phyloP scores from a whole-genome alignment of 1,140 invertebrate species.

The Penaeus vannamei region DNA sequence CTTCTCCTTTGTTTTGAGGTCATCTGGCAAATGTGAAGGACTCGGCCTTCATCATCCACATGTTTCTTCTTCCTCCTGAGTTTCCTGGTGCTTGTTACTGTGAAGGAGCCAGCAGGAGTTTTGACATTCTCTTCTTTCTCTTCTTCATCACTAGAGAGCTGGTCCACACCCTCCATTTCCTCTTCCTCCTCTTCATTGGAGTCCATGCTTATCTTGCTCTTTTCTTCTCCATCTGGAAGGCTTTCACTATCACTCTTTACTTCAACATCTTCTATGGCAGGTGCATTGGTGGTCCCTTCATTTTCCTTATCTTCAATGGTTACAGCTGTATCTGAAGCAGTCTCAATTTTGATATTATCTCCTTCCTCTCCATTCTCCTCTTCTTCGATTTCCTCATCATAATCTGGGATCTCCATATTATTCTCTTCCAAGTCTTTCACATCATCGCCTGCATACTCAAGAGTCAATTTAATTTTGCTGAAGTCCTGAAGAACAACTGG shows the following conservation, averaged over 20 bases:
- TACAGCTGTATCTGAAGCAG: slow-evolving; percentile 23
- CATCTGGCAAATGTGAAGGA: slow-evolving; percentile 10
- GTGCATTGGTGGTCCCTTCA: slow-evolving; percentile 71
- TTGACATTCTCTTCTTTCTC: slow-evolving; percentile 70
- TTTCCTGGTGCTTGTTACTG: slow-evolving; percentile 79
- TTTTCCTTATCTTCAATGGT: slow-evolving; percentile 71
- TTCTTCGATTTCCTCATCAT: slow-evolving; percentile 38
- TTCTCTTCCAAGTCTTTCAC: slow-evolving; percentile 34
- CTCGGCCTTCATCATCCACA: slow-evolving; percentile 76
- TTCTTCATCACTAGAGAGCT: slow-evolving; percentile 27
- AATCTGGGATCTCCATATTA: slow-evolving; percentile 23
- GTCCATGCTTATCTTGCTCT: neutral
- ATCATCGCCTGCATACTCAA: slow-evolving; percentile 58
- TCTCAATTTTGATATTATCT: slow-evolving; percentile 6
- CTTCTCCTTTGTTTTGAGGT: slow-evolving; percentile 70
- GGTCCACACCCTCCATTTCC: neutral
- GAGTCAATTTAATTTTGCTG: slow-evolving; percentile 53
- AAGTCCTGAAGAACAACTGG: slow-evolving; percentile 53
- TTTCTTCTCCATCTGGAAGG: slow-evolving; percentile 18
- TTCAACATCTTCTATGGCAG: neutral
- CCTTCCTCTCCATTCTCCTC: slow-evolving; percentile 43
- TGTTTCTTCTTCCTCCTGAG: slow-evolving; percentile 83
- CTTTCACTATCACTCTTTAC: neutral
- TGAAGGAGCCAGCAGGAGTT: slow-evolving; percentile 43
- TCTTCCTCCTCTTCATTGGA: neutral